Percentiles rank a stretch among this genome's conserved stretches.
phyloP scores from a whole-genome alignment of 2,797 vertebrate genomes.

The Chaetophractus vellerosus region DNA sequence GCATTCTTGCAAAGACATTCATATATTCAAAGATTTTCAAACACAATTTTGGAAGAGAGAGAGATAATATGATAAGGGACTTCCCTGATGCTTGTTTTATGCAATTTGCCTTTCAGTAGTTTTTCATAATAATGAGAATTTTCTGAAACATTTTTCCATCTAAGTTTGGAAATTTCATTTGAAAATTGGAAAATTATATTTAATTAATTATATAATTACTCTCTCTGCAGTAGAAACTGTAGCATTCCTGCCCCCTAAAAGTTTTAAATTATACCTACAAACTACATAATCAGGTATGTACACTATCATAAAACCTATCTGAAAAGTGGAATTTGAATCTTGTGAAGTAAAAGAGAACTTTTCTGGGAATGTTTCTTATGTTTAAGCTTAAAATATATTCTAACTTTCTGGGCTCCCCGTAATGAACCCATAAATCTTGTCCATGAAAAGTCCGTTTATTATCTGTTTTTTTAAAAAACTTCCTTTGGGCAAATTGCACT shows the following conservation, averaged over 20 bases:
- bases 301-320: neutral
- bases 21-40: constrained; percentile 7
- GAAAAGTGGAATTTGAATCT: constrained; percentile 48
- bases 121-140: constrained; percentile 1
- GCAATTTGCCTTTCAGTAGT: neutral
- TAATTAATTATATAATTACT: neutral
- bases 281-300: neutral
- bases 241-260: constrained; percentile 27
- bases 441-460: constrained; percentile 30
- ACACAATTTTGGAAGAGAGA: neutral
- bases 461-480: constrained; percentile 59
- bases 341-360: neutral
- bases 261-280: constrained; percentile 27
- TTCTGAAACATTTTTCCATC: neutral
- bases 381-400: constrained; percentile 52
- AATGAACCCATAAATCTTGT: constrained; percentile 69
- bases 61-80: neutral
- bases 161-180: neutral
- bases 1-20: neutral
- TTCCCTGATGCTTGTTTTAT: neutral
- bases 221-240: neutral
- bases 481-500: neutral
- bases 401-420: neutral
- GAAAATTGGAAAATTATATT: neutral
- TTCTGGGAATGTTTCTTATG: constrained; percentile 3